A percentile compares a stretch with the other conserved stretches of the same genome.
Evolutionary conservation across 2,797 vertebrate species (phyloP).

Genomic region (Sebastes glaucus): DNA sequence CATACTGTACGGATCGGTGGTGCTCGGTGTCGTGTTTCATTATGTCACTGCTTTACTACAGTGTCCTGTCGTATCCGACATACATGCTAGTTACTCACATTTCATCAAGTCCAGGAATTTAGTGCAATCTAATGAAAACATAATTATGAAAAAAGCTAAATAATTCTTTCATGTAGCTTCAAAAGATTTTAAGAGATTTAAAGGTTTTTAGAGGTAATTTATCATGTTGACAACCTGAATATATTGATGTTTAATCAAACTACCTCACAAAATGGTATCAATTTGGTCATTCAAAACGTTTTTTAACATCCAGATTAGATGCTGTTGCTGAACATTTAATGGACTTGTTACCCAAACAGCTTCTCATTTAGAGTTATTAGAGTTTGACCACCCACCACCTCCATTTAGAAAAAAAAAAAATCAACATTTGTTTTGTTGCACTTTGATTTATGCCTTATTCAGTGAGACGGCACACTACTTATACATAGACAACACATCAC

Average conservation of each 20-base stretch:
- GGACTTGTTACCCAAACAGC: not conserved
- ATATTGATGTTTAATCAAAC: constrained; percentile 31
- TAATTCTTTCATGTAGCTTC: not conserved
- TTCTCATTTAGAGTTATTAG: not conserved
- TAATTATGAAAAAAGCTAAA: not conserved
- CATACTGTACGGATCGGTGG: not conserved
- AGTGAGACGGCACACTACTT: not conserved
- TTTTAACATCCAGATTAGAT: constrained; percentile 1
- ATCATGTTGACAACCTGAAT: not conserved
- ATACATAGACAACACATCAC: not conserved
- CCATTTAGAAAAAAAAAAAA: not conserved
- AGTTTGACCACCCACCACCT: not conserved
- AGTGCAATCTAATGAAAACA: constrained; percentile 15
- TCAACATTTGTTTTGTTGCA: constrained; percentile 23
- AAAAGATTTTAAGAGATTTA: not conserved
- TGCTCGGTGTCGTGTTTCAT: not conserved
- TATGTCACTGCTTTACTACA: not conserved
- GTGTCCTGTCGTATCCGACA: not conserved
- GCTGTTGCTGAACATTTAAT: not conserved
- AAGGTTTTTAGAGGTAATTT: constrained; percentile 18
- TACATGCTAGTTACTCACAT: not conserved
- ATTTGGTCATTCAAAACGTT: not conserved
- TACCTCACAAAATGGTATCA: constrained; percentile 53
- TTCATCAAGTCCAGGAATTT: not conserved
- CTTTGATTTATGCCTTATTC: constrained; percentile 72